Base-by-base conservation (phyloP, 2,113 vertebrate species). In the Urocolius indicus region DNA sequence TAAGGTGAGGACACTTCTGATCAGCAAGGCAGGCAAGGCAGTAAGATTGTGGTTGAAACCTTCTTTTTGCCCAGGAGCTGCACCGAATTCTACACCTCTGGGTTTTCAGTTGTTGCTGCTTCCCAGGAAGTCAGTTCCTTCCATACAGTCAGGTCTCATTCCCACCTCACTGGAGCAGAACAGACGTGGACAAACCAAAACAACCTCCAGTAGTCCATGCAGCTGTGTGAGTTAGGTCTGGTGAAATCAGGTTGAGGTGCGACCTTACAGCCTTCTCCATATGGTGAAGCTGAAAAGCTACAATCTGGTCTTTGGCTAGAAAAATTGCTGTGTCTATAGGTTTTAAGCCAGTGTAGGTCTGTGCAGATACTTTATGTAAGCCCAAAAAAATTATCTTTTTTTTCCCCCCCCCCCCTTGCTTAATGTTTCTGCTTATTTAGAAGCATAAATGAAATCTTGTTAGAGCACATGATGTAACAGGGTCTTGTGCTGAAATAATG, bases 351-450 rank as follows among this genome's bases (percentile, higher is more conserved):
- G 48, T 1, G 3, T 48, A 51, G 71, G 11, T 52, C 38, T 69
- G 59, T 62, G 72, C 61, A 87, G 54, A 69, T 84, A 79, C 57
- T 90, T 93, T 48, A 46, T 41, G n/a, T 52, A 77, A 88, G 29
- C 36, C 48, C 89, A 51, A 71, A 84, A 86, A 62, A 45, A 69
- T 27, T 0, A 13, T 14, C 62, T 49, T 45, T 46, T 36, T 29
- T 6, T 2, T 9, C 18, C n/a, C 11, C 13, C 38, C 13, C 12
- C 8, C 58, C n/a, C n/a, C n/a, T n/a, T 65, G 20, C 30, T 58
- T 93, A 76, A 87, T 43, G 24, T 79, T 76, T 89, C 63, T 81
- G 27, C 63, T 93, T 88, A 65, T 84, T 94, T 89, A 86, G 43
- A 89, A 83, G 59, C 52, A 78, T 71, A 89, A 92, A 74, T 54